phyloP scores from a whole-genome alignment of 2,113 vertebrate species.

The Saiga tatarica region DNA sequence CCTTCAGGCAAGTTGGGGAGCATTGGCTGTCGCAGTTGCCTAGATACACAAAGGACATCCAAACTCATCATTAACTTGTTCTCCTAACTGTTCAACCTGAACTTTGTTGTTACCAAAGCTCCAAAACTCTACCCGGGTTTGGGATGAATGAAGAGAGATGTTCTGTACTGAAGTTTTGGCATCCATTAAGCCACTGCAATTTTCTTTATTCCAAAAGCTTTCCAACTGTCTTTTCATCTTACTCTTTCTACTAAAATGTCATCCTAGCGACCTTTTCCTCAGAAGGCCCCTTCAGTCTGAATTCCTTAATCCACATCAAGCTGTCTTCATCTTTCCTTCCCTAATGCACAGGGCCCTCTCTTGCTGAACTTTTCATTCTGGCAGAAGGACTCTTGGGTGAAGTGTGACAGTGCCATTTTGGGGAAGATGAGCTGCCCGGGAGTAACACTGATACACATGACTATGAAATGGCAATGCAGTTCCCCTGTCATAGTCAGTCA shows the following conservation, averaged over 20 bases:
- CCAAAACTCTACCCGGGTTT: neutral
- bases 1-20: neutral
- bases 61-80: neutral
- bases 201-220: slow-evolving; percentile 13
- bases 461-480: neutral
- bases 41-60: neutral
- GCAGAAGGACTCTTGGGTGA: neutral
- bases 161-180: neutral
- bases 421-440: neutral
- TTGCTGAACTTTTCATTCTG: slow-evolving; percentile 1
- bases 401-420: neutral
- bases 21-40: neutral
- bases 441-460: neutral
- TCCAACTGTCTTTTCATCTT: neutral
- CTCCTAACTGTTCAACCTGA: neutral
- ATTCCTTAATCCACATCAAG: neutral
- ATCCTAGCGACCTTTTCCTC: neutral
- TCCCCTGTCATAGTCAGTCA: neutral
- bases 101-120: neutral
- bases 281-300: neutral
- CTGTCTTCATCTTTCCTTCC: neutral
- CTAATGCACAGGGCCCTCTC: neutral
- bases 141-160: neutral
- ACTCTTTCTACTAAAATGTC: neutral
- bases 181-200: neutral